These are phyloP conservation scores for Cheumatopsyche charites DNA, from an alignment of 1,140 invertebrate genomes.

Conservation along the genomic window DNA sequence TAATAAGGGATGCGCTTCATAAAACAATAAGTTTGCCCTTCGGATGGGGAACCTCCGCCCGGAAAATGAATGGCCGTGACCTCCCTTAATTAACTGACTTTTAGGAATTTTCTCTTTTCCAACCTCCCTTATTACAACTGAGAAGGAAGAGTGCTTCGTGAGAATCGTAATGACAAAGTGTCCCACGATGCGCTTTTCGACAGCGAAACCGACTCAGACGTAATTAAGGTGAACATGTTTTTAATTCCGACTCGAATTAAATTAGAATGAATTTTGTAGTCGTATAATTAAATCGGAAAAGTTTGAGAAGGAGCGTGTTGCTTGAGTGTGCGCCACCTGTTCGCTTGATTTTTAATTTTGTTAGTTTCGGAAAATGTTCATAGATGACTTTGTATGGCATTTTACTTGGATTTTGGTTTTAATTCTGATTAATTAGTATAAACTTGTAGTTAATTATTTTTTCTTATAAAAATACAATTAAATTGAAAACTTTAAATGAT, in stretches of 20 bases:
- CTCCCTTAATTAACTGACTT: conserved; percentile 43
- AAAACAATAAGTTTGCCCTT: conserved; percentile 39
- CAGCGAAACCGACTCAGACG: conserved; percentile 11
- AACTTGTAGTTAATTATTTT: no score
- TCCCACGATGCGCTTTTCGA: conserved; percentile 16
- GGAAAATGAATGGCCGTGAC: conserved; percentile 37
- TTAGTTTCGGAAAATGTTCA: neutral
- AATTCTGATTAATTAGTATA: no score
- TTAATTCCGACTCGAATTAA: neutral
- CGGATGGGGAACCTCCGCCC: neutral
- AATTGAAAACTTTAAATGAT: no score
- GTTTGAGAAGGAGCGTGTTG: neutral
- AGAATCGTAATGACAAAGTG: conserved; percentile 27
- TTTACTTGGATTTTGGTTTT: no score
- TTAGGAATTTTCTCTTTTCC: conserved; percentile 32
- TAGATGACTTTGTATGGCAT: no score
- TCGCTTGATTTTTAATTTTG: neutral
- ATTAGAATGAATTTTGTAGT: neutral
- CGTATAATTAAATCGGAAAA: conserved; percentile 5
- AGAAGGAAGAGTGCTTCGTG: neutral
- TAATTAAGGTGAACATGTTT: neutral
- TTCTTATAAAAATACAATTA: no score
- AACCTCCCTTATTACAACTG: no score
- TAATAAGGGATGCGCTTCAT: conserved; percentile 44
- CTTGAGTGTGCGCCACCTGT: neutral